phyloP scores from a whole-genome alignment of 2,797 vertebrate species.

The Gymnocypris eckloni region DNA sequence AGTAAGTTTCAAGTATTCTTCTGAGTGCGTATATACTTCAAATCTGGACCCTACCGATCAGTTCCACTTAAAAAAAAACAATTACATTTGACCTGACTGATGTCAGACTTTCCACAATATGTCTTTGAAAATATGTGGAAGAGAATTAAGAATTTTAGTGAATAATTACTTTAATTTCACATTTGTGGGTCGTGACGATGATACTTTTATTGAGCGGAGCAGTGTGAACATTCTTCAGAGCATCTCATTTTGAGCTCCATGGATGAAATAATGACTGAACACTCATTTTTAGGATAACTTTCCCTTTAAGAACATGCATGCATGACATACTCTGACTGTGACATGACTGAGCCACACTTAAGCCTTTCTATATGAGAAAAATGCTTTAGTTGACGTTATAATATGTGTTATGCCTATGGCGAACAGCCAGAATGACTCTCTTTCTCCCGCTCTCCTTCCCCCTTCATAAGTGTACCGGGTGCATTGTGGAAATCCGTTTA shows the following conservation, averaged over 20 bases:
- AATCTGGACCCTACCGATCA: too few relatives aligned
- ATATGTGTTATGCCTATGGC: constrained; percentile 4
- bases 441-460: constrained; percentile 12
- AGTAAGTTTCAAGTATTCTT: too few relatives aligned
- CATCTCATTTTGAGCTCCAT: neutral
- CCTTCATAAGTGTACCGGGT: constrained; percentile 1
- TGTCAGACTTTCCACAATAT: too few relatives aligned
- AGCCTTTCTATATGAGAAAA: constrained; percentile 16
- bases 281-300: neutral
- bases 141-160: neutral
- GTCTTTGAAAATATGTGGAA: too few relatives aligned
- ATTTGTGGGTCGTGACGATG: neutral
- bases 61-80: too few relatives aligned
- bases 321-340: neutral
- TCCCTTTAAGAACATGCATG: constrained; percentile 5
- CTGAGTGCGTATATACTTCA: too few relatives aligned
- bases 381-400: constrained; percentile 4
- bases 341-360: constrained; percentile 1
- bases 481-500: constrained; percentile 50
- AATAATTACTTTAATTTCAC: neutral
- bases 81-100: too few relatives aligned
- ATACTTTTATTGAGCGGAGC: neutral
- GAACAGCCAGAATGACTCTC: constrained; percentile 14
- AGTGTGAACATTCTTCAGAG: constrained; percentile 4
- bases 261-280: neutral